Evolutionary conservation across 1,140 invertebrate genomes (phyloP).

Genomic region (Zaprionus lachaisei): DNA sequence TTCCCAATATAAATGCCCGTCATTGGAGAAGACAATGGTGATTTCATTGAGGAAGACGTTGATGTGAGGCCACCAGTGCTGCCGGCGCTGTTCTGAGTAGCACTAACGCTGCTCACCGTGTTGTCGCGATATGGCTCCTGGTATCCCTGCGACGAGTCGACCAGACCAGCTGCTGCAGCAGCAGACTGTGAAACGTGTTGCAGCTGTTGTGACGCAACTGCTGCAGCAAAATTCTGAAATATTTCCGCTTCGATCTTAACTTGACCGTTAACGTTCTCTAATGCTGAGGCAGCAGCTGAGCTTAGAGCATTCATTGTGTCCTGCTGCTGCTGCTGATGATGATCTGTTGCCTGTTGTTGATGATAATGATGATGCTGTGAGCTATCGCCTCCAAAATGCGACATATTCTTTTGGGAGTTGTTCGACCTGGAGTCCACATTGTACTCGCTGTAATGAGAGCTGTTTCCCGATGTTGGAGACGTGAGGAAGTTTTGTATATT

Average conservation of each 20-base stretch:
- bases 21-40: slow-evolving; percentile 77
- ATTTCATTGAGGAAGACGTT: slow-evolving; percentile 82
- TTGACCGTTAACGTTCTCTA: slow-evolving; percentile 70
- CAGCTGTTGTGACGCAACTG: slow-evolving; percentile 77
- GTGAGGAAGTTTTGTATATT: slow-evolving; percentile 80
- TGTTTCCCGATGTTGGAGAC: slow-evolving; percentile 77
- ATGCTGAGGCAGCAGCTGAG: slow-evolving; percentile 63
- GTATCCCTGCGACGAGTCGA: slow-evolving; percentile 76
- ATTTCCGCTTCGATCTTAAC: slow-evolving; percentile 81
- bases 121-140: slow-evolving; percentile 74
- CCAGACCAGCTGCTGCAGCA: slow-evolving; percentile 74
- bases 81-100: slow-evolving; percentile 52
- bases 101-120: slow-evolving; percentile 32
- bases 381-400: slow-evolving; percentile 50
- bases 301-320: slow-evolving; percentile 73
- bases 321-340: slow-evolving; percentile 59
- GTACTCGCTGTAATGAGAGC: slow-evolving; percentile 78
- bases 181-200: slow-evolving; percentile 78
- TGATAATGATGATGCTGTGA: slow-evolving; percentile 68
- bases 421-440: slow-evolving; percentile 82
- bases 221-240: slow-evolving; percentile 78
- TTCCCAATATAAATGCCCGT: slow-evolving; percentile 28
- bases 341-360: slow-evolving; percentile 59
- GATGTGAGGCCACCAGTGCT: slow-evolving; percentile 66
- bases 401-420: slow-evolving; percentile 72